Evolutionary conservation across 2,113 vertebrate genomes (phyloP), one percentile per base, ranked within the genome.

Genomic region (Vulpes ferrilata): DNA sequence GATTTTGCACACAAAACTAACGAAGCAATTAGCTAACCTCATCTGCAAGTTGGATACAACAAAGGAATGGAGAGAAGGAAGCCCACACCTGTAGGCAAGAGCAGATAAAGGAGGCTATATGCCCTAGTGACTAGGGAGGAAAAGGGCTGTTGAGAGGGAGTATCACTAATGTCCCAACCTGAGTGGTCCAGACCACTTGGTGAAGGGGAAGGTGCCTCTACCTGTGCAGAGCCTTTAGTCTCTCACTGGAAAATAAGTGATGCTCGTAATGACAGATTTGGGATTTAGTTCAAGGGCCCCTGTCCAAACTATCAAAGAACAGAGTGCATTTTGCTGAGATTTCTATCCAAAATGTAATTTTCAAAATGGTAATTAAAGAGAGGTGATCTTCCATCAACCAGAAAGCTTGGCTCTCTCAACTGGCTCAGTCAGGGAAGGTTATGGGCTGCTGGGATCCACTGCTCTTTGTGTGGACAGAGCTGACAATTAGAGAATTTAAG

Each of bases 191-290:
- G 65, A 30, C 19, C 55, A 6, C 11, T 35, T 9, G 32, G n/a
- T 19, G 65, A 51, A 8, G 16, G 73, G 22, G 64, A 12, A 1
- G 5, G n/a, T 1, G 2, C 10, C 64, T 8, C 19, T 3, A 0
- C 15, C 0, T 0, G 2, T 2, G 1, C 16, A 6, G 51, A 20
- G 7, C 3, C 25, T 71, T 73, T 78, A 7, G 0, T 35, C 30
- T 35, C 23, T 67, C 64, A 0, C 20, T 13, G 79, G 60, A 65
- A 73, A 60, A 13, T 8, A 23, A 83, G 62, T 3, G 25, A 53
- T 19, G 60, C 79, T 13, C 35, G 0, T 51, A 38, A 27, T 13
- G 32, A 87, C 38, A 12, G 59, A 48, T 13, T 32, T 65, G 94
- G 90, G 60, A 79, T 30, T n/a, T 20, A 43, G 92, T 32, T 73